Evolutionary conservation across 2,888 invertebrate genomes (phyloP), one percentile per base, ranked within the genome.

Genomic region (Macrosoma leucophasiata): DNA sequence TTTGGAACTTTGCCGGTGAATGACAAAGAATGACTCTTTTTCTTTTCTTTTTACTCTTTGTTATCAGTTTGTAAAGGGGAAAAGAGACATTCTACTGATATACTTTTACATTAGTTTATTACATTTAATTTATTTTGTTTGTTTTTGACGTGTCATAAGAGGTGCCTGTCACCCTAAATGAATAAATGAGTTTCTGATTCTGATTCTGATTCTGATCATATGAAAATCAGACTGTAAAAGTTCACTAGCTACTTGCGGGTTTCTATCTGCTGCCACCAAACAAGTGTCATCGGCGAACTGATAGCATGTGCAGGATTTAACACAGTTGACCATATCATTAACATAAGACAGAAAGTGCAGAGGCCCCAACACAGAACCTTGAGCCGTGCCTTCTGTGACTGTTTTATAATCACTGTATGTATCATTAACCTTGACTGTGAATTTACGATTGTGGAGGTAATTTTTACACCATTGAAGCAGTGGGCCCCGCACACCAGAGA

Each of bases 201-300:
- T n/a, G n/a, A n/a, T n/a, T n/a, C n/a, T n/a, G n/a, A n/a, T n/a
- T n/a, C n/a, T n/a, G n/a, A 40, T 13, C 4, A 11, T 9, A 26
- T 43, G 18, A 2, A 38, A 26, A 9, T 43, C 40, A 9, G 11
- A 8, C 24, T 44, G n/a, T n/a, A n/a, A n/a, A n/a, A n/a, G n/a
- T n/a, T n/a, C n/a, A n/a, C n/a, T n/a, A n/a, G n/a, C n/a, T n/a
- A n/a, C n/a, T n/a, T n/a, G n/a, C n/a, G n/a, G n/a, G n/a, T n/a
- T n/a, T n/a, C n/a, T n/a, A n/a, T n/a, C n/a, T n/a, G n/a, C n/a
- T 11, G 19, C 15, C 2, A 38, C 17, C 0, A 41, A 12, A 10
- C 47, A 47, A 7, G 43, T 48, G 12, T 43, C 44, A 23, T 45
- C 47, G 13, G 47, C 42, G 17, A 38, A 45, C 21, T 47, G 47